These are phyloP conservation scores for Cariama cristata DNA, from an alignment of 2,113 vertebrate genomes.

Conservation along the genomic window DNA sequence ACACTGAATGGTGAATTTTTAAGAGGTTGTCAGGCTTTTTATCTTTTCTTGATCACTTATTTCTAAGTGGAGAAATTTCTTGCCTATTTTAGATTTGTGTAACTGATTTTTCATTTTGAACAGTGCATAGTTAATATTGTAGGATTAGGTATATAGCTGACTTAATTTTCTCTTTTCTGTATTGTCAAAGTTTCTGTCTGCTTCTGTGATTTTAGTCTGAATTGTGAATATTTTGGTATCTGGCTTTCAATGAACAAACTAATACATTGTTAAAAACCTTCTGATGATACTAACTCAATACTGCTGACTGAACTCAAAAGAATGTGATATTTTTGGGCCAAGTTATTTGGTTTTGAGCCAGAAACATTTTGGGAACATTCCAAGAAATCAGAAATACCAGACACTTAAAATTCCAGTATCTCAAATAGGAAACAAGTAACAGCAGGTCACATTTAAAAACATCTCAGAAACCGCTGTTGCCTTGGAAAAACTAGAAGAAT, in stretches of 20 bases:
- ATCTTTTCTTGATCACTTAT: not conserved
- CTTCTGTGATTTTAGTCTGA: not conserved
- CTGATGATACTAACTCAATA: not conserved
- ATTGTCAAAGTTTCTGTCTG: not conserved
- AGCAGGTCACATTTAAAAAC: not conserved
- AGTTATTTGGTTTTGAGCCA: not conserved
- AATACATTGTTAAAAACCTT: not conserved
- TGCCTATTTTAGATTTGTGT: not conserved
- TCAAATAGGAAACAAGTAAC: not conserved
- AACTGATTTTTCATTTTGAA: not conserved
- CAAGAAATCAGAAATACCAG: conserved; percentile 1
- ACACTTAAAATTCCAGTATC: not conserved
- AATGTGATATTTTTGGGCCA: not conserved
- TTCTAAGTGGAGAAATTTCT: not conserved
- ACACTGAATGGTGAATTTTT: not conserved
- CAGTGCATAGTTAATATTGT: not conserved
- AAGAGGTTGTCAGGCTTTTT: not conserved
- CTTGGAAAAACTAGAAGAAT: not conserved
- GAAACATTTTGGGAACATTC: not conserved
- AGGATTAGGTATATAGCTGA: not conserved
- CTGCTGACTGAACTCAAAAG: not conserved
- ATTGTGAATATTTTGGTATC: not conserved
- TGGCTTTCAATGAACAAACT: not conserved
- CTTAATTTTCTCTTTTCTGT: not conserved
- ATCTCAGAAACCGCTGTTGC: not conserved